Base-by-base conservation (phyloP, 2,113 vertebrate genomes). In the Leiothrix lutea region DNA sequence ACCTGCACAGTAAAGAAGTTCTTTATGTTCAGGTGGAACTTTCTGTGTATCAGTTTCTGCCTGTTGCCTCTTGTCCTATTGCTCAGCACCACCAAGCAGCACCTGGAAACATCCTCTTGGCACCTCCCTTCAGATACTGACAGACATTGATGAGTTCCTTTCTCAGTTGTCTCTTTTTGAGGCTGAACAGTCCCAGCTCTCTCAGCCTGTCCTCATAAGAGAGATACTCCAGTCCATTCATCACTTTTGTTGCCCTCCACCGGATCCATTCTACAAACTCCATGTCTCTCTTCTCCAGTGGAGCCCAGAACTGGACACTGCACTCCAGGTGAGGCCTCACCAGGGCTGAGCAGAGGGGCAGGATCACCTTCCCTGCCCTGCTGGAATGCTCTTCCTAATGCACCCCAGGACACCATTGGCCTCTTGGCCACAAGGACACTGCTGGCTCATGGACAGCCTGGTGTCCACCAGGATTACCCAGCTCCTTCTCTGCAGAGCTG, bases 341-440 rank as follows among this genome's bases (percentile, higher is more conserved):
- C 38, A 69, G 38, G 2, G 53, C 60, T 60, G 77, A 51, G 19
- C 9, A 73, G 45, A 53, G 38, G 24, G 3, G 14, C 60, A 80
- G 67, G 26, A 73, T 28, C 44, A 45, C 36, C 26, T 44, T 22
- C 36, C 12, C 24, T 16, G 15, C 4, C 38, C 45, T 40, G 17
- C 29, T 67, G 38, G 53, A 67, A 40, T 40, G 38, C 6, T 74
- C 6, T 53, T 67, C 24, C 69, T 35, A 7, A 67, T 25, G 38
- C 11, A 47, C 3, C 8, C 13, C 20, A 22, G n/a, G 53, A 3
- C 9, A 24, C 24, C 3, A 0, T 0, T n/a, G 45, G 16, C 45
- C 29, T 60, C 45, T 53, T 18, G 45, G 28, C 44, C 38, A 14
- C 45, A 38, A 25, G 38, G 53, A 4, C 20, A 8, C 45, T 60